phyloP scores from a whole-genome alignment of 2,888 invertebrate genomes.

The Argyresthia goedartella region DNA sequence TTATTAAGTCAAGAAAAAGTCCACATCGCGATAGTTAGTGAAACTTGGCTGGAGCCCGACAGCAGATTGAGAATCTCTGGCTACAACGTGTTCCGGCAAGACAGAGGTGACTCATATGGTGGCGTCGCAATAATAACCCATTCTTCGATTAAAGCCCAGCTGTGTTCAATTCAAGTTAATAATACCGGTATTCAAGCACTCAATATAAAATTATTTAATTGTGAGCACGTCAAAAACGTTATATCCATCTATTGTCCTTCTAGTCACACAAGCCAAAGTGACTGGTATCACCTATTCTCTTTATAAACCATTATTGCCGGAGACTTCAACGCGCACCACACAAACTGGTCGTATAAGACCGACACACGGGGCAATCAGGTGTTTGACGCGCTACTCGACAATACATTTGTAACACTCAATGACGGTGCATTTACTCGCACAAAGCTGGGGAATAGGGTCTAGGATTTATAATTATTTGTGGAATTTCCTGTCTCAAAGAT shows the following conservation, averaged over 20 bases:
- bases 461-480: neutral
- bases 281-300: constrained; percentile 10
- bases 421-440: constrained; percentile 12
- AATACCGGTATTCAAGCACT: constrained; percentile 12
- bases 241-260: constrained; percentile 10
- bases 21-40: constrained; percentile 8
- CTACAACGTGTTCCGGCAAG: constrained; percentile 11
- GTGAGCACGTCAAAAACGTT: constrained; percentile 9
- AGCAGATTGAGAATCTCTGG: no score
- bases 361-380: constrained; percentile 13
- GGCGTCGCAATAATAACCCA: constrained; percentile 11
- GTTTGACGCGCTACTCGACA: constrained; percentile 9
- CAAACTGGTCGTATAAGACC: constrained; percentile 13
- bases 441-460: neutral
- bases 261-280: neutral
- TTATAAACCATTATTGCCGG: constrained; percentile 5
- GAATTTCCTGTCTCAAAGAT: neutral
- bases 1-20: constrained; percentile 8
- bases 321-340: constrained; percentile 15
- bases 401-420: constrained; percentile 11
- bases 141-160: constrained; percentile 4
- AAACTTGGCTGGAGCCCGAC: no score
- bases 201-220: constrained; percentile 7
- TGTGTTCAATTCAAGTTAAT: neutral
- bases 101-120: constrained; percentile 12